phyloP scores from a whole-genome alignment of 2,888 invertebrate genomes.

The Hemicrepidius hirtus region DNA sequence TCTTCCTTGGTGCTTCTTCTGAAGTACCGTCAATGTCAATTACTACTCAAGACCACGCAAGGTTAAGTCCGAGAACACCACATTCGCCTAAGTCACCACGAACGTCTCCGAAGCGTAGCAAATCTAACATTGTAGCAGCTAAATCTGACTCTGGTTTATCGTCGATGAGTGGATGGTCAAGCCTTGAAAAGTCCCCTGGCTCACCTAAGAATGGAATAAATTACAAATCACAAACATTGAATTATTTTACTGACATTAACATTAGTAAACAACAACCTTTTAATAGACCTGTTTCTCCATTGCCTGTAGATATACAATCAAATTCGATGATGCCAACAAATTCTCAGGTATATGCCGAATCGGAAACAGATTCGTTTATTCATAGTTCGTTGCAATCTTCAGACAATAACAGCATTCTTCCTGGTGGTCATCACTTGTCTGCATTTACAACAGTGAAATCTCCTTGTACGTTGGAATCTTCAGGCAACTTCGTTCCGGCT shows the following conservation, averaged over 20 bases:
- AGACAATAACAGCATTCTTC: slow-evolving; percentile 65
- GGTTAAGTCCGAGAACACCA: slow-evolving; percentile 78
- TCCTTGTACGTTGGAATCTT: slow-evolving; percentile 72
- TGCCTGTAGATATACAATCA: slow-evolving; percentile 50
- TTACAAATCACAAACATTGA: slow-evolving; percentile 56
- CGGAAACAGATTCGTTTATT: slow-evolving; percentile 75
- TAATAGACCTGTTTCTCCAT: slow-evolving; percentile 52
- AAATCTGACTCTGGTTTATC: slow-evolving; percentile 92
- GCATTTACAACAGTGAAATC: slow-evolving; percentile 75
- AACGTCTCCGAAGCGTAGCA: slow-evolving; percentile 81
- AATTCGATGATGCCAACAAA: slow-evolving; percentile 63
- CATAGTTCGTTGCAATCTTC: slow-evolving; percentile 58
- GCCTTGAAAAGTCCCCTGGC: slow-evolving; percentile 89
- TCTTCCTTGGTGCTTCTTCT: slow-evolving; percentile 71
- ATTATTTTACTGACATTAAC: slow-evolving; percentile 58
- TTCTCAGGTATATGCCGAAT: slow-evolving; percentile 74
- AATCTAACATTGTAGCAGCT: slow-evolving; percentile 81
- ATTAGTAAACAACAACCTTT: slow-evolving; percentile 49
- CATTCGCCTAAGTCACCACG: slow-evolving; percentile 83
- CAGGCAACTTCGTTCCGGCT: slow-evolving; percentile 74
- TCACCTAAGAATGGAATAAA: slow-evolving; percentile 78
- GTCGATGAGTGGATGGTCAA: slow-evolving; percentile 91
- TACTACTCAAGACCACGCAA: slow-evolving; percentile 70
- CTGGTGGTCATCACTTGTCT: slow-evolving; percentile 74
- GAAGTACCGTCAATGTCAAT: slow-evolving; percentile 67